Evolutionary conservation across 2,888 invertebrate species (phyloP).

Genomic region (Platycheirus rosarum): DNA sequence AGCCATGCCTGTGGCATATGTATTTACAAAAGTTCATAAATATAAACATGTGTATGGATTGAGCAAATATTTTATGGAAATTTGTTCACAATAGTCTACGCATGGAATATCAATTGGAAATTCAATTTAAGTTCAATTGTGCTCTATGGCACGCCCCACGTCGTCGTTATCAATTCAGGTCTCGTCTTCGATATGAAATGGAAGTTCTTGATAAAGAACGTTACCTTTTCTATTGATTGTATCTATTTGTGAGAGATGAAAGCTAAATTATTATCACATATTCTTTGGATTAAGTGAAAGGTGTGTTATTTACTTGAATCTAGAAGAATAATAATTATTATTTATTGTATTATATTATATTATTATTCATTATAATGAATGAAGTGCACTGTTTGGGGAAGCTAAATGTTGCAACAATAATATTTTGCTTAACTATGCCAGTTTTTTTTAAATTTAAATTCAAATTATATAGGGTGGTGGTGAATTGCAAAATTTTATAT

Average conservation of each 20-base stretch:
- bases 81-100: slow-evolving; percentile 17
- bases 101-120: slow-evolving; percentile 66
- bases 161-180: slow-evolving; percentile 54
- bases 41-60: slow-evolving; percentile 9
- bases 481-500: no score
- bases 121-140: slow-evolving; percentile 60
- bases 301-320: no score
- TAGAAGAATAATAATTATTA: no score
- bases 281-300: no score
- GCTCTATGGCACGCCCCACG: slow-evolving; percentile 18
- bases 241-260: background rate
- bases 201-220: slow-evolving; percentile 48
- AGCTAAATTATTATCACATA: slow-evolving; percentile 9
- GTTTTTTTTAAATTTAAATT: no score
- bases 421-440: no score
- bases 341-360: no score
- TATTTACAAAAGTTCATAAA: background rate
- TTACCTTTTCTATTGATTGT: slow-evolving; percentile 5
- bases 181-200: slow-evolving; percentile 58
- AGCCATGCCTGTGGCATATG: no score
- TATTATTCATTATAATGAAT: no score
- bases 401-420: no score
- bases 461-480: no score
- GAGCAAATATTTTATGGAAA: slow-evolving; percentile 9
- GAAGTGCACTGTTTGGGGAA: no score